Conservation (phyloP, 2,797 vertebrate genomes). For the Orestias chungarensis region DNA sequence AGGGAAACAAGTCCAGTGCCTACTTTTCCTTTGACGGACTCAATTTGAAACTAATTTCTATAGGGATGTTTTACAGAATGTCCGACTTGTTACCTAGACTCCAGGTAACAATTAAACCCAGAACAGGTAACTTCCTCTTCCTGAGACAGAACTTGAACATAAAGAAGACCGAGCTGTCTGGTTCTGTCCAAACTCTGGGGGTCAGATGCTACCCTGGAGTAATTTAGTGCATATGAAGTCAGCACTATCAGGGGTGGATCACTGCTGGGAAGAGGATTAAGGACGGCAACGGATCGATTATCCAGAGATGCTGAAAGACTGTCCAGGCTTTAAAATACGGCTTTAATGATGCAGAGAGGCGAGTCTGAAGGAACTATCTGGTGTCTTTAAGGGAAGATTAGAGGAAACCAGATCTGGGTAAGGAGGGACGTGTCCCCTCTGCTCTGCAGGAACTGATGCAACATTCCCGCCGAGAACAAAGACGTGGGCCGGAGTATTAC, state of each 20-base stretch:
- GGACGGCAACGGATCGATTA: slow-evolving; percentile 55
- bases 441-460: slow-evolving; percentile 38
- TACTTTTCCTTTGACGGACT: not conserved
- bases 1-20: not conserved
- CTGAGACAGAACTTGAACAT: slow-evolving; percentile 21
- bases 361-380: not conserved
- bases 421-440: slow-evolving; percentile 45
- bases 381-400: slow-evolving; percentile 52
- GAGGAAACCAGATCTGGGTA: slow-evolving; percentile 32
- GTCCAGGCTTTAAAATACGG: not conserved
- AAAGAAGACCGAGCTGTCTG: slow-evolving; percentile 1
- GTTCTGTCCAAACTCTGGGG: slow-evolving; percentile 12
- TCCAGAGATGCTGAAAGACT: slow-evolving; percentile 26
- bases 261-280: slow-evolving; percentile 60
- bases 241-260: slow-evolving; percentile 49
- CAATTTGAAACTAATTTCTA: no score
- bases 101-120: no score
- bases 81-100: no score
- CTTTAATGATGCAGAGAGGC: not conserved
- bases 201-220: slow-evolving; percentile 36
- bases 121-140: not conserved
- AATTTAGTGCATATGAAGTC: slow-evolving; percentile 55
- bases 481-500: slow-evolving; percentile 50
- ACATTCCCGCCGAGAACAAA: slow-evolving; percentile 48
- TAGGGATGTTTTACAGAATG: no score